Evolutionary conservation across 2,113 vertebrate species (phyloP), one percentile per base, ranked within the genome.

Genomic region (Hylia prasina): DNA sequence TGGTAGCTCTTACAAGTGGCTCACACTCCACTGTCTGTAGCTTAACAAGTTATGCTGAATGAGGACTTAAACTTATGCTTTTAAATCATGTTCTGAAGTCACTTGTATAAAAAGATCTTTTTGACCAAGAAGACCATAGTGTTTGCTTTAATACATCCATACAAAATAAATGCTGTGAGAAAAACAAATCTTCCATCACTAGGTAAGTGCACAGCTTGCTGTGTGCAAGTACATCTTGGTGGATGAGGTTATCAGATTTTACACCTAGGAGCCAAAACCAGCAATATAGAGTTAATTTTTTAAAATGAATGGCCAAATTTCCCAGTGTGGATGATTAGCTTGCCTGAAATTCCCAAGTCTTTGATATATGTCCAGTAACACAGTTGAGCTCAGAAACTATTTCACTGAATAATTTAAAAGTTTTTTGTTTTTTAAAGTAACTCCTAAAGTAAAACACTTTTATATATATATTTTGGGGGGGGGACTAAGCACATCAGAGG

Each of bases 11-110:
- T 63, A 42, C 1, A 86, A 60, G 12, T 23, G 27, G 16, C 37
- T 76, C 64, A 84, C 71, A 40, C n/a, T 87, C 44, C 19, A 45
- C 1, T 66, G 33, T 48, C 63, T 63, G 24, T 28, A 81, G 56
- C 20, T 81, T 63, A 89, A 70, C 12, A 48, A 75, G 44, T 73
- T 87, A 60, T 5, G 19, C 39, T 68, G 60, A 95, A 75, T 28
- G 14, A 90, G 31, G 44, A 68, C 89, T 84, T 86, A 24, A 95
- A 84, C 15, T 40, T 7, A 35, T 37, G 35, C 47, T 86, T 87
- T 68, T 63, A 82, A 94, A 72, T 22, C 27, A 37, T 50, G 6
- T 42, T 69, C 30, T 89, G 68, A 92, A 88, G n/a, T 37, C 24
- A 31, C 17, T 73, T 82, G 56, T 51, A 69, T 57, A 61, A 84